A percentile compares a stretch with the other conserved stretches of the same genome.
These are phyloP conservation scores for Ctenopoma multispine DNA, from an alignment of 2,797 vertebrate genomes.

Conservation along the genomic window DNA sequence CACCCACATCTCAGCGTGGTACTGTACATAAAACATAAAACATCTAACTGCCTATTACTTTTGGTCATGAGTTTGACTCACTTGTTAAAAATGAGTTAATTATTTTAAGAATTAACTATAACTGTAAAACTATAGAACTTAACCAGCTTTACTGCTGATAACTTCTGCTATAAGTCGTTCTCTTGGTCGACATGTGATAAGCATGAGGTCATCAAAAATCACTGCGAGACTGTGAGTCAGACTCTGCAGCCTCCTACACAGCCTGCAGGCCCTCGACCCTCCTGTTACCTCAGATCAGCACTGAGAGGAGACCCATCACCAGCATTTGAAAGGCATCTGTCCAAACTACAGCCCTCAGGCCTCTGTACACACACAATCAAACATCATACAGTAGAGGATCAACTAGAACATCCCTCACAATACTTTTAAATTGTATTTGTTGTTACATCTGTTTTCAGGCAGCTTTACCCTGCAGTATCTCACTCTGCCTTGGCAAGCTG, in stretches of 20 bases:
- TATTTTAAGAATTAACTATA: too few relatives aligned
- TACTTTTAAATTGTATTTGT: conserved; percentile 48
- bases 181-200: conserved; percentile 14
- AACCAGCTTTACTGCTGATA: not conserved
- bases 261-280: conserved; percentile 74
- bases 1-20: too few relatives aligned
- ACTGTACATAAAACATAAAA: too few relatives aligned
- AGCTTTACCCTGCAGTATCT: conserved; percentile 25
- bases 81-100: too few relatives aligned
- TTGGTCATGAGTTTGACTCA: too few relatives aligned
- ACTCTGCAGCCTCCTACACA: conserved; percentile 81
- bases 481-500: conserved; percentile 19
- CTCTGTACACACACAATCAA: conserved; percentile 74
- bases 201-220: conserved; percentile 48
- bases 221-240: conserved; percentile 85
- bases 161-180: not conserved
- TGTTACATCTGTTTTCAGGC: conserved; percentile 57
- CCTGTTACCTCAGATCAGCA: conserved; percentile 83
- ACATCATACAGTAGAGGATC: conserved; percentile 46
- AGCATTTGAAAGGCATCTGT: conserved; percentile 91
- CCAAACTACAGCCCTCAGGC: conserved; percentile 90
- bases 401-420: conserved; percentile 54
- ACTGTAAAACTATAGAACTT: too few relatives aligned
- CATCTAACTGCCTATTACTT: too few relatives aligned
- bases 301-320: conserved; percentile 87